Conservation (phyloP, 2,113 vertebrate genomes). For the Myiozetetes cayanensis region DNA sequence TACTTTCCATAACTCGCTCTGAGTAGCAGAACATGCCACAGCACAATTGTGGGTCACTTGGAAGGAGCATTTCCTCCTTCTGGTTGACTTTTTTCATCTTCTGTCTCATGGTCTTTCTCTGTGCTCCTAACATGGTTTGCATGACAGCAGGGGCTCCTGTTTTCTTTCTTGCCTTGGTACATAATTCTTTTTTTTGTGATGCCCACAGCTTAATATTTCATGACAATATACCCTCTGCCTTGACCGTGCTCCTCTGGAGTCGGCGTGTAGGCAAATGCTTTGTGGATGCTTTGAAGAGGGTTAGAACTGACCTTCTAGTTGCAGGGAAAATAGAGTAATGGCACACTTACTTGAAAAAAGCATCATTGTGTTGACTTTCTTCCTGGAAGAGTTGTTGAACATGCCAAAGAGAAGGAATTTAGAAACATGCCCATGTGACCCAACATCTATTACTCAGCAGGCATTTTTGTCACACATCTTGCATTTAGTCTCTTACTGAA, state of each 20-base stretch:
- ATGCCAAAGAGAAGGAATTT: not conserved
- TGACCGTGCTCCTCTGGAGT: not conserved
- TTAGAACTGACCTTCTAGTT: not conserved
- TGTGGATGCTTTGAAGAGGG: not conserved
- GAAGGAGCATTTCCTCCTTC: not conserved
- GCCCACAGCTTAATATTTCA: not conserved
- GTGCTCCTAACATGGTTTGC: not conserved
- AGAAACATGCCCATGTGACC: not conserved
- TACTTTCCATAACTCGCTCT: not conserved
- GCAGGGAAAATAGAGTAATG: not conserved
- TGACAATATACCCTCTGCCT: not conserved
- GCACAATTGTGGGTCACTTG: not conserved
- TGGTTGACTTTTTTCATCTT: not conserved
- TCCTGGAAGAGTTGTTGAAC: not conserved
- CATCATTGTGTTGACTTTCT: not conserved
- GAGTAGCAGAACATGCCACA: not conserved
- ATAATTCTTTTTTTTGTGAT: not conserved
- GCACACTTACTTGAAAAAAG: not conserved
- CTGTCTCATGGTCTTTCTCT: not conserved
- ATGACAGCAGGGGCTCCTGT: not conserved
- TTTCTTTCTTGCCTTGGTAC: not conserved
- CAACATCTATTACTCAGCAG: not conserved
- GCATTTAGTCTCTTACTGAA: slow-evolving; percentile 8
- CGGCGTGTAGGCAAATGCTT: not conserved
- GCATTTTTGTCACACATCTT: not conserved